phyloP scores from a whole-genome alignment of 1,140 invertebrate species.

The Vanessa tameamea region DNA sequence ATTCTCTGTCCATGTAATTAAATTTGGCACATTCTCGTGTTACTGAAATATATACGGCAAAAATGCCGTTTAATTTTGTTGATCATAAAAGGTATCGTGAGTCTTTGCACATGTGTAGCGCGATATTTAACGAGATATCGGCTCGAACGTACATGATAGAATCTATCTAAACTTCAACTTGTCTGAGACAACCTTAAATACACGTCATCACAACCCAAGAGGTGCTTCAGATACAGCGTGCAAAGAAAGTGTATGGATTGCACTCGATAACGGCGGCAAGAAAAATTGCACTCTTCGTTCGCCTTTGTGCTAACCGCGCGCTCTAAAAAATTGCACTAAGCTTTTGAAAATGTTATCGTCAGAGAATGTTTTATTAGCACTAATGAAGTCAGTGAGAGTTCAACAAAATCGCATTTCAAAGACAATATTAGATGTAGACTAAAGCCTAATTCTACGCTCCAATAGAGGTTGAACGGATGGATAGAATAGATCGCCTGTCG shows the following conservation, averaged over 20 bases:
- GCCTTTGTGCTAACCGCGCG: conserved; percentile 9
- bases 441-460: no score
- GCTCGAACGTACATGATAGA: neutral
- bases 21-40: no score
- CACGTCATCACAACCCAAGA: conserved; percentile 23
- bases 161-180: neutral
- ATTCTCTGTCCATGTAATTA: no score
- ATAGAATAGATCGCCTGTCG: no score
- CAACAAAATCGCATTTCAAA: no score
- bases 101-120: no score
- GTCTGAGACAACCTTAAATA: conserved; percentile 7
- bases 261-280: conserved; percentile 22
- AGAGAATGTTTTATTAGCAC: neutral
- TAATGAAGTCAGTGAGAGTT: no score
- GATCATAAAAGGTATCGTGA: no score
- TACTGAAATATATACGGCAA: no score
- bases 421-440: no score
- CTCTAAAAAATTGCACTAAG: neutral
- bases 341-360: neutral
- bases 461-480: no score
- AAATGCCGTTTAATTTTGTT: no score
- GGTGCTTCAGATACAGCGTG: conserved; percentile 13
- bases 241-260: conserved; percentile 26
- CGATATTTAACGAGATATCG: neutral
- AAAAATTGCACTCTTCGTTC: conserved; percentile 16